Evolutionary conservation across 2,888 invertebrate genomes (phyloP).

Genomic region (Hoplodrina ambigua): DNA sequence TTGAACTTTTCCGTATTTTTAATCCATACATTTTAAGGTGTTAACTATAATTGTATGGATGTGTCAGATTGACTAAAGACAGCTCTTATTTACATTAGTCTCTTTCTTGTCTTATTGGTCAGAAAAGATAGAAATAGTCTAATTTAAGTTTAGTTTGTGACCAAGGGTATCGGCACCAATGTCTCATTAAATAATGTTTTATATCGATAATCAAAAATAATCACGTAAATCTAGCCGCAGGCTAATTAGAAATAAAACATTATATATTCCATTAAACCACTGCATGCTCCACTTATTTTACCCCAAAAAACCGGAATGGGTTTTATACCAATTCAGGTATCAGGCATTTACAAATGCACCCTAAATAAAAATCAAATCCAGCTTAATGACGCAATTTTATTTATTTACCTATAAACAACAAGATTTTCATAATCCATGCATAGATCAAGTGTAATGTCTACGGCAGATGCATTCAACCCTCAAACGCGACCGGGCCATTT

Average conservation of each 20-base stretch:
- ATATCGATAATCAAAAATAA: background rate
- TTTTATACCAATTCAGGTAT: constrained; percentile 5
- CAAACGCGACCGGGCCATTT: constrained; percentile 61
- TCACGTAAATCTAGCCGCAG: too few relatives aligned
- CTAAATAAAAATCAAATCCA: constrained; percentile 32
- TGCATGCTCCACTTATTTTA: background rate
- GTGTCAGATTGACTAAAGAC: too few relatives aligned
- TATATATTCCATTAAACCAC: background rate
- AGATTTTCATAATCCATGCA: constrained; percentile 51
- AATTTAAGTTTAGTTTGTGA: too few relatives aligned
- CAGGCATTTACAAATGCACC: constrained; percentile 29
- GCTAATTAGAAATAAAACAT: background rate
- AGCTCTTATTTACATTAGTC: too few relatives aligned
- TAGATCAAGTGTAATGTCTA: constrained; percentile 59
- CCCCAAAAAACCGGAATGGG: background rate
- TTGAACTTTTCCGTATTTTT: too few relatives aligned
- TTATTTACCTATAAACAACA: constrained; percentile 62
- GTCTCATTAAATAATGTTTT: too few relatives aligned
- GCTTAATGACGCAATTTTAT: constrained; percentile 40
- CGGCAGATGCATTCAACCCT: constrained; percentile 79
- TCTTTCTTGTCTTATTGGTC: too few relatives aligned
- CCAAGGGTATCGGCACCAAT: too few relatives aligned
- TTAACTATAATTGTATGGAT: too few relatives aligned
- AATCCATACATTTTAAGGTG: too few relatives aligned
- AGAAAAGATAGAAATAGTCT: too few relatives aligned